These are phyloP conservation scores for Molossus alvarezi DNA, from an alignment of 2,797 vertebrate genomes.

Conservation along the genomic window DNA sequence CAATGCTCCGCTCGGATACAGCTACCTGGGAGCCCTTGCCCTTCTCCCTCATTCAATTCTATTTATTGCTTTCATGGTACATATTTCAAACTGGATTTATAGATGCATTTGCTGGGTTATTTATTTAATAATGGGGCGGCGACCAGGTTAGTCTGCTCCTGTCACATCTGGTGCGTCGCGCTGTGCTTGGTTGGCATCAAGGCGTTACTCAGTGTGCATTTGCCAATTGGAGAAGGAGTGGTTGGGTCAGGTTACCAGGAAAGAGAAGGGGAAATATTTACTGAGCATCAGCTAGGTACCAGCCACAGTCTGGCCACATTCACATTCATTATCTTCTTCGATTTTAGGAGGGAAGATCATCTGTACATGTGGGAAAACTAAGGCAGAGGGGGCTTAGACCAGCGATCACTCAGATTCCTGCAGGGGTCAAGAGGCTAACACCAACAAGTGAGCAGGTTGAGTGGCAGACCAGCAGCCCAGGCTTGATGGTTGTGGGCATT, in stretches of 20 bases:
- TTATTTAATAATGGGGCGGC: background rate
- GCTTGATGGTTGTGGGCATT: background rate
- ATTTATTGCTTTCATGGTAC: background rate
- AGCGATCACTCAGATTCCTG: background rate
- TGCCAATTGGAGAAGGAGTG: background rate
- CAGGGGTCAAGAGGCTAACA: background rate
- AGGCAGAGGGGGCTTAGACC: background rate
- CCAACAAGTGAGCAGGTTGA: background rate
- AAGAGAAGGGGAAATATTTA: background rate
- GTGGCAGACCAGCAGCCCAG: background rate
- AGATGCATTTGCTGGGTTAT: background rate
- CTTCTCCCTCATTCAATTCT: background rate
- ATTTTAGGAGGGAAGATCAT: background rate
- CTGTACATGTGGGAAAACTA: background rate
- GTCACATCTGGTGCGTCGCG: accelerated
- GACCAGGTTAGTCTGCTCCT: background rate
- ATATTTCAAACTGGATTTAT: background rate
- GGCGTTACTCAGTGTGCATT: background rate
- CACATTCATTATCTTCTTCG: background rate
- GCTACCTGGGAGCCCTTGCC: background rate
- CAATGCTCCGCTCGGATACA: background rate
- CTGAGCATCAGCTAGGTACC: background rate
- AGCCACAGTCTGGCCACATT: background rate
- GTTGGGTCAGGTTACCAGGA: background rate
- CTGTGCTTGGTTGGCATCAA: background rate